Percentiles rank a stretch among this genome's conserved stretches.
Evolutionary conservation across 2,797 vertebrate genomes (phyloP).

Genomic region (Sebastiscus tertius): DNA sequence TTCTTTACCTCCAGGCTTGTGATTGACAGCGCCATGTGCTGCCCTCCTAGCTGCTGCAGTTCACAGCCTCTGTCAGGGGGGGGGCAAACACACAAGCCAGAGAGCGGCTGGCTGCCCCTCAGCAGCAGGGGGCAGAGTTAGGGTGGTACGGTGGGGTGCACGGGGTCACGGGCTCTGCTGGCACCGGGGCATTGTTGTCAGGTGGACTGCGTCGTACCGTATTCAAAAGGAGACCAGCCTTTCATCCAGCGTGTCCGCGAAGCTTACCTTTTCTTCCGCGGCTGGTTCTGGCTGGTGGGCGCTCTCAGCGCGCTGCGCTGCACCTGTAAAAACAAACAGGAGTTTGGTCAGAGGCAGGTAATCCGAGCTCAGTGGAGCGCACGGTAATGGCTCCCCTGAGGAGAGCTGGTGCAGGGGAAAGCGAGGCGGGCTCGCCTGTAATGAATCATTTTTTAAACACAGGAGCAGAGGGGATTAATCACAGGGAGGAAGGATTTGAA

Average conservation of each 20-base stretch:
- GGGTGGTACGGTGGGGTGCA: slow-evolving; percentile 59
- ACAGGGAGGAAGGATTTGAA: slow-evolving; percentile 94
- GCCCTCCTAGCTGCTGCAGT: slow-evolving; percentile 74
- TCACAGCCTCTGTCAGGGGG: slow-evolving; percentile 77
- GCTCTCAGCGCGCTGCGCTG: slow-evolving; percentile 90
- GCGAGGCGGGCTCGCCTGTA: slow-evolving; percentile 91
- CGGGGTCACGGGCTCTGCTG: slow-evolving; percentile 65
- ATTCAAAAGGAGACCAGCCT: slow-evolving; percentile 62
- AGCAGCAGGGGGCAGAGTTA: slow-evolving; percentile 69
- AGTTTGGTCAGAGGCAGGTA: slow-evolving; percentile 90
- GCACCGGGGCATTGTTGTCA: slow-evolving; percentile 73
- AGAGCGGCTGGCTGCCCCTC: slow-evolving; percentile 67
- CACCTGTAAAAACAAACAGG: slow-evolving; percentile 99
- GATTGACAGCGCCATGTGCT: slow-evolving; percentile 81
- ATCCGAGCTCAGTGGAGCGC: slow-evolving; percentile 89
- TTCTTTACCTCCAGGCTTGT: slow-evolving; percentile 74
- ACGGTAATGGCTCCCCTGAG: slow-evolving; percentile 94
- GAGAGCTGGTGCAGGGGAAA: slow-evolving; percentile 84
- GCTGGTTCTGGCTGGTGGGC: slow-evolving; percentile 85
- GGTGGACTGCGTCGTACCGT: slow-evolving; percentile 59
- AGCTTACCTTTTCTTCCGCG: slow-evolving; percentile 88
- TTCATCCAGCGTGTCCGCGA: slow-evolving; percentile 61
- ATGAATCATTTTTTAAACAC: slow-evolving; percentile 99
- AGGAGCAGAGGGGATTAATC: slow-evolving; percentile 98
- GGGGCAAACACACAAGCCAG: slow-evolving; percentile 72